Base-by-base conservation (phyloP, 2,797 vertebrate genomes). In the Rhabdomys pumilio region DNA sequence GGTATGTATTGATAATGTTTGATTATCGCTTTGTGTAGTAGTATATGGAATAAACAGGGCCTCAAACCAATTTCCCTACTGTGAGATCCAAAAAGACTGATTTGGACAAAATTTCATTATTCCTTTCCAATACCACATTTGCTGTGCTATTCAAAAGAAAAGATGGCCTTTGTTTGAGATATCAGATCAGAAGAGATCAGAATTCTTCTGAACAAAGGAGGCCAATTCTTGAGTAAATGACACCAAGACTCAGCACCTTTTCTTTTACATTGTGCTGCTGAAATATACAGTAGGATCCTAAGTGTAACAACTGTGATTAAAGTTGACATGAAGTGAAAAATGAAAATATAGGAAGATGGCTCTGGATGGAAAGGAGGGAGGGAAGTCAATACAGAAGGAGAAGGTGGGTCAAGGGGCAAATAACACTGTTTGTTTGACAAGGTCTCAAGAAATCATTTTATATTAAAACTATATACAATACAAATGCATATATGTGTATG, bases 251-350 rank as follows among this genome's bases (percentile, higher is more conserved):
- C 22, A 44, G 38, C 26, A 29, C 26, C 61, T 84, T 84, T 84
- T 6, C 15, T 63, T 84, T 63, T 47, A 2, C 14, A 12, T 63
- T 47, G 17, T 84, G 82, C 59, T 84, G 26, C 82, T 50, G 11
- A 34, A 93, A 91, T 90, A 92, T 38, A 61, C 22, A 87, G 63
- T 72, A 59, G 65, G 24, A 14, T 72, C 3, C 11, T 55, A 72
- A 93, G n/a, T 67, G 89, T 91, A 94, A 94, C 84, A 91, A 75
- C 11, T 80, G 29, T 93, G 89, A 91, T 84, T 65, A 63, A 41
- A 44, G 15, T 63, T 84, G 14, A 84, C 44, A 44, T 83, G 15
- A 83, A 44, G 81, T 84, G 7, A 84, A 84, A 77, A 83, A 47
- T 20, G 15, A 15, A 63, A 83, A 83, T 44, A 19, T 19, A 61